Conservation (phyloP, 2,797 vertebrate species). For the Hipposideros larvatus region DNA sequence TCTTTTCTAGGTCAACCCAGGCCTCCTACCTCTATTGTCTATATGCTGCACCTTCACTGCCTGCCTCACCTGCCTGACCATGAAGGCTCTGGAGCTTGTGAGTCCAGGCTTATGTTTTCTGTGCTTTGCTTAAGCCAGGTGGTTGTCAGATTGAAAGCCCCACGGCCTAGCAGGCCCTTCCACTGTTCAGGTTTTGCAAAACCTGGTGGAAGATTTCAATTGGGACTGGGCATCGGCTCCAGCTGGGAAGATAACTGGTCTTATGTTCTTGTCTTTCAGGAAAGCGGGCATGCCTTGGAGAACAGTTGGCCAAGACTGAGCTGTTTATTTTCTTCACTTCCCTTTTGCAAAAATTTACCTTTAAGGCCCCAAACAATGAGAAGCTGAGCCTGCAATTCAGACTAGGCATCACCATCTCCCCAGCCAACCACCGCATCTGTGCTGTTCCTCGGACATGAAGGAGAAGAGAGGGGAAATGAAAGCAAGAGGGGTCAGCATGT, state of each 20-base stretch:
- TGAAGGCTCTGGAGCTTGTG: background rate
- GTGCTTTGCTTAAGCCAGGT: background rate
- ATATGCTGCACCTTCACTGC: background rate
- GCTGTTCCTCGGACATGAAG: slow-evolving; percentile 81
- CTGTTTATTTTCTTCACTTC: slow-evolving; percentile 88
- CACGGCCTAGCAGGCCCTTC: background rate
- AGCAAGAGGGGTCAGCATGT: background rate
- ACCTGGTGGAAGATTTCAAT: no score
- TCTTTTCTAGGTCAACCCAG: background rate
- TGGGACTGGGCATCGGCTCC: background rate
- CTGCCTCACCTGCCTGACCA: background rate
- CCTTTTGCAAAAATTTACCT: slow-evolving; percentile 92
- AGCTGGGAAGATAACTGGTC: background rate
- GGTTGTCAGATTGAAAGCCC: background rate
- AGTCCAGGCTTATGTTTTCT: background rate
- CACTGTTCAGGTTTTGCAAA: background rate
- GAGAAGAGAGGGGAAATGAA: background rate
- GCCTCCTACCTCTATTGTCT: background rate
- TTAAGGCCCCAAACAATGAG: slow-evolving; percentile 86
- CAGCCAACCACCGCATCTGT: slow-evolving; percentile 88
- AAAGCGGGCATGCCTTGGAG: slow-evolving; percentile 89
- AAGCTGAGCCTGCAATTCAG: slow-evolving; percentile 86
- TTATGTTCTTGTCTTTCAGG: slow-evolving; percentile 86
- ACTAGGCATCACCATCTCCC: slow-evolving; percentile 89
- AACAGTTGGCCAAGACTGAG: slow-evolving; percentile 86